These are phyloP conservation scores for Hanleya hanleyi DNA, from an alignment of 2,888 invertebrate species.

Conservation along the genomic window DNA sequence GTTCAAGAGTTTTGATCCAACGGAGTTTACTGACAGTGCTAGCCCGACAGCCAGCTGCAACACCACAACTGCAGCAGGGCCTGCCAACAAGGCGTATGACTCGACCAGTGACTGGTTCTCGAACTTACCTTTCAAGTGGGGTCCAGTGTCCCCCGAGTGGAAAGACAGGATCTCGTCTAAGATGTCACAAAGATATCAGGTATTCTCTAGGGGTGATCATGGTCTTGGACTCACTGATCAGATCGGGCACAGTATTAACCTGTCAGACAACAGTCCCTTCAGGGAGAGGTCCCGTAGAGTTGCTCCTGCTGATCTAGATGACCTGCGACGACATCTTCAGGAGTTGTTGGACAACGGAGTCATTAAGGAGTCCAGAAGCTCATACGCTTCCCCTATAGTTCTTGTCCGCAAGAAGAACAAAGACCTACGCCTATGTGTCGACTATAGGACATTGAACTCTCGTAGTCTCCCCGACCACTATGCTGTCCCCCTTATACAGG, in stretches of 20 bases:
- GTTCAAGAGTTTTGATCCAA: neutral
- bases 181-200: neutral
- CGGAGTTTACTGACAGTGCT: neutral
- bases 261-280: neutral
- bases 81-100: too few relatives aligned
- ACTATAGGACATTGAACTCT: conserved; percentile 1
- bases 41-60: too few relatives aligned
- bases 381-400: conserved; percentile 6
- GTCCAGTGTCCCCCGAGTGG: neutral
- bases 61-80: too few relatives aligned
- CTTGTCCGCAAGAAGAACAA: neutral
- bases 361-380: neutral
- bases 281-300: neutral
- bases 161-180: neutral
- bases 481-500: neutral
- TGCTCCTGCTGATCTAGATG: conserved; percentile 2
- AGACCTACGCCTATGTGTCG: neutral
- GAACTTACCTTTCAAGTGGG: neutral
- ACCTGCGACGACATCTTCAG: neutral
- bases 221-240: neutral
- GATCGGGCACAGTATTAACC: neutral
- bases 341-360: neutral
- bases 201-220: neutral
- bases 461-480: conserved; percentile 2
- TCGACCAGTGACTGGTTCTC: neutral